phyloP scores from a whole-genome alignment of 2,797 vertebrate genomes.

The Anguilla pacifica region DNA sequence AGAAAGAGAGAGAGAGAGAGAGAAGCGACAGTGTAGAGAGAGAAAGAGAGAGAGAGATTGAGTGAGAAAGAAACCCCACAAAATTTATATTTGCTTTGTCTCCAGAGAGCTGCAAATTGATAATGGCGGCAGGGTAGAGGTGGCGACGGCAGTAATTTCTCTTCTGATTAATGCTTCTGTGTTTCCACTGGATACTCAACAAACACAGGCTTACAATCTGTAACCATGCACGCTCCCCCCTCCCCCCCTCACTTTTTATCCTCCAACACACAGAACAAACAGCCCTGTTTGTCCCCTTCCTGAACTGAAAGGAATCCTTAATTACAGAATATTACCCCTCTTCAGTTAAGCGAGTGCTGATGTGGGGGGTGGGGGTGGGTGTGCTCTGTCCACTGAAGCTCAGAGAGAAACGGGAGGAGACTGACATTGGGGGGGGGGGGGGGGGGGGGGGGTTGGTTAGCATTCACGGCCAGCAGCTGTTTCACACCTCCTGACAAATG shows the following conservation, averaged over 20 bases:
- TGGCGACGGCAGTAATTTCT: constrained; percentile 91
- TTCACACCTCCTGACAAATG: constrained; percentile 79
- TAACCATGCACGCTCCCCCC: constrained; percentile 46
- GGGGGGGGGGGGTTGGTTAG: constrained; percentile 63
- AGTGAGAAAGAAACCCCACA: constrained; percentile 74
- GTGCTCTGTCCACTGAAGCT: constrained; percentile 64
- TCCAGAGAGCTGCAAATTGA: constrained; percentile 94
- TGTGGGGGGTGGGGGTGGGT: constrained; percentile 64
- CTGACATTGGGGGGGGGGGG: constrained; percentile 63
- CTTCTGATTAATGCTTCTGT: constrained; percentile 91
- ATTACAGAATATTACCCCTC: constrained; percentile 99
- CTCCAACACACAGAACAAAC: constrained; percentile 75
- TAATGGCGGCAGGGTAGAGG: constrained; percentile 81
- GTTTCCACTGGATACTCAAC: constrained; percentile 88
- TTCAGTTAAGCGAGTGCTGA: constrained; percentile 84
- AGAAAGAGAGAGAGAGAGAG: constrained; percentile 78
- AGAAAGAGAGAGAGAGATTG: constrained; percentile 57
- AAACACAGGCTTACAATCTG: constrained; percentile 66
- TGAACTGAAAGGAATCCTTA: constrained; percentile 99
- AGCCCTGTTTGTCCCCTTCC: constrained; percentile 99
- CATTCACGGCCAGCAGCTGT: constrained; percentile 92
- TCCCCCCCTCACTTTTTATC: constrained; percentile 18
- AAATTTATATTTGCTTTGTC: constrained; percentile 98
- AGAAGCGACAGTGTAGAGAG: constrained; percentile 78
- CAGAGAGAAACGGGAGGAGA: constrained; percentile 33